Conservation (phyloP, 2,113 vertebrate species). For the Seriola dumerili region DNA sequence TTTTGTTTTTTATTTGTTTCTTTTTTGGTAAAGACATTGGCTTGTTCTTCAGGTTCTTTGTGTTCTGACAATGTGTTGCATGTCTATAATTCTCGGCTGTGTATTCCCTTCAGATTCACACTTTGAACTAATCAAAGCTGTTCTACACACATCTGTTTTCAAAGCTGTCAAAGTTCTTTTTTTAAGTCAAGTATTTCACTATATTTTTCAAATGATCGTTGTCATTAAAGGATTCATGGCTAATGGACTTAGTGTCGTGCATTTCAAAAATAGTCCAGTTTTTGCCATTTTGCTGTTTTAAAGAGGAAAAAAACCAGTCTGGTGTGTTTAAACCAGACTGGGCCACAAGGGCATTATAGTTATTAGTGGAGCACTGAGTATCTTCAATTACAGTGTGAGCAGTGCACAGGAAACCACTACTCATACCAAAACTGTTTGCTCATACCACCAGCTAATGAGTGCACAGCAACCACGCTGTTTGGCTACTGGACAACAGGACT, state of each 20-base stretch:
- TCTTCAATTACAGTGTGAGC: background rate
- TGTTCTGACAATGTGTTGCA: conserved; percentile 72
- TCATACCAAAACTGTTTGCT: conserved; percentile 15
- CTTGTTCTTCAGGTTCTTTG: conserved; percentile 51
- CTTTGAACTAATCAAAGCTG: conserved; percentile 55
- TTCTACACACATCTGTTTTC: conserved; percentile 53
- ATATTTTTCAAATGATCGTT: conserved; percentile 71
- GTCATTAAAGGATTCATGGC: conserved; percentile 79
- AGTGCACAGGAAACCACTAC: background rate
- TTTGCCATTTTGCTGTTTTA: background rate
- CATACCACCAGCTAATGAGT: background rate
- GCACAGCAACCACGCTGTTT: background rate
- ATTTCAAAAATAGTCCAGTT: background rate
- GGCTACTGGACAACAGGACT: background rate
- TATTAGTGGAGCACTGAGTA: background rate
- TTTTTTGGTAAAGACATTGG: conserved; percentile 49
- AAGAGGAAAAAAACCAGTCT: background rate
- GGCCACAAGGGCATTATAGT: background rate
- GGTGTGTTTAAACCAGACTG: background rate
- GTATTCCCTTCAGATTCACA: conserved; percentile 57
- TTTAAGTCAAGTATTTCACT: conserved; percentile 49
- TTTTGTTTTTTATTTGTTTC: too few relatives aligned
- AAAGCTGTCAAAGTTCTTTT: conserved; percentile 51
- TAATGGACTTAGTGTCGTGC: conserved; percentile 36
- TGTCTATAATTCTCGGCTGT: conserved; percentile 67